Conservation (phyloP, 2,888 invertebrate genomes). For the Cosmia pyralina region DNA sequence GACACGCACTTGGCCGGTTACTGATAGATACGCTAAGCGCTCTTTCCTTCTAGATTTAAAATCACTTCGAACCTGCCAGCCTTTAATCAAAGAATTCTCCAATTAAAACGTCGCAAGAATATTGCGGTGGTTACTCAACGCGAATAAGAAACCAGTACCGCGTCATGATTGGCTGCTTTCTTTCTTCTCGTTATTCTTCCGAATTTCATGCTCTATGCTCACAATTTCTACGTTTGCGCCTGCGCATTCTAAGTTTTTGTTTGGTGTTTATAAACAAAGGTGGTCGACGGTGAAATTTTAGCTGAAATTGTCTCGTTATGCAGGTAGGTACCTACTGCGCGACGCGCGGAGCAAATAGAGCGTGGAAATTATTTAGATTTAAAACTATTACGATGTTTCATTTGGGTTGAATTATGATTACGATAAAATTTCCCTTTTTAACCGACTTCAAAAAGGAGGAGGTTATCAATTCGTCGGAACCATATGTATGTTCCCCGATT, state of each 20-base stretch:
- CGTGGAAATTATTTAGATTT: conserved; percentile 46
- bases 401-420: conserved; percentile 14
- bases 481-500: no score
- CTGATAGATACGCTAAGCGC: background rate
- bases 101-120: conserved; percentile 44
- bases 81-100: conserved; percentile 10
- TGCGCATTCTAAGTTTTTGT: conserved; percentile 39
- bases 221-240: conserved; percentile 53
- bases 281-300: conserved; percentile 48
- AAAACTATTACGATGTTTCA: conserved; percentile 30
- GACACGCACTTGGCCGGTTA: no score
- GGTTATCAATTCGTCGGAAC: no score
- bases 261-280: conserved; percentile 62
- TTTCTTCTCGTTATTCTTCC: conserved; percentile 53
- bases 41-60: no score
- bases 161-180: conserved; percentile 55
- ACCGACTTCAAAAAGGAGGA: no score
- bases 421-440: conserved; percentile 34
- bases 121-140: conserved; percentile 51
- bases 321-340: background rate
- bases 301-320: conserved; percentile 42
- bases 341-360: conserved; percentile 44
- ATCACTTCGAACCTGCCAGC: background rate
- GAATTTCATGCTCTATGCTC: conserved; percentile 58
- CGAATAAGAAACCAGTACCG: conserved; percentile 20